Evolutionary conservation across 2,888 invertebrate genomes (phyloP), one percentile per base, ranked within the genome.

Genomic region (Syritta pipiens): DNA sequence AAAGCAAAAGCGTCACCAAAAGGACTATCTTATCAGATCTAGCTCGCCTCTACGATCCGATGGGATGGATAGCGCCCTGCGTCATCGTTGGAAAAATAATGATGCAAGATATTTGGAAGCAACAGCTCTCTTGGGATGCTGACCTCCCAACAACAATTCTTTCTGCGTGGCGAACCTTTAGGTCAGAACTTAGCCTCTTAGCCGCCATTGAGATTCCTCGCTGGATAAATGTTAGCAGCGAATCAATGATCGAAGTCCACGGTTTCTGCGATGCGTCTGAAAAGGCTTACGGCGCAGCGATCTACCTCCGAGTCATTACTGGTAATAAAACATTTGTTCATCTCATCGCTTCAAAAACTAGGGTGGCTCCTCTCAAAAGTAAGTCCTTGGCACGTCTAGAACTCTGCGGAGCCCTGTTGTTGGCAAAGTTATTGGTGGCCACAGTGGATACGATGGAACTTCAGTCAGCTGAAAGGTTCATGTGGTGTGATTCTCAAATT

Each of bases 401-500:
- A 19, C 49, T 81, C 2, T 81, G 63, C 35, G 81, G 51, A 4
- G 72, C 79, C 0, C 63, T 71, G 1, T 35, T 81, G 30, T 65
- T 81, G 1, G 62, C 77, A 0, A 62, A 37, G 22, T 26, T 81
- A 12, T 9, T 60, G 1, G 12, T 40, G 7, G 42, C 49, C 14
- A 63, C 49, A n/a, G 9, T 10, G 4, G 20, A 19, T 4, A 14
- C 24, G 1, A 20, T 40, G 5, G 14, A 37, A 1, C 44, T 62
- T 49, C n/a, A 48, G 10, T 10, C 60, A 26, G 2, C 55, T 0
- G 65, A 62, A 28, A 9, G 20, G 7, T 30, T 37, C 4, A 62
- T 71, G 10, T 82, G 76, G 81, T 55, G 63, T 6, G 83, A 82
- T 22, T 82, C 79, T 1, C 46, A 42, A 37, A 67, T 82, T n/a